Conservation (phyloP, 2,797 vertebrate genomes). For the Anomalospiza imberbis region DNA sequence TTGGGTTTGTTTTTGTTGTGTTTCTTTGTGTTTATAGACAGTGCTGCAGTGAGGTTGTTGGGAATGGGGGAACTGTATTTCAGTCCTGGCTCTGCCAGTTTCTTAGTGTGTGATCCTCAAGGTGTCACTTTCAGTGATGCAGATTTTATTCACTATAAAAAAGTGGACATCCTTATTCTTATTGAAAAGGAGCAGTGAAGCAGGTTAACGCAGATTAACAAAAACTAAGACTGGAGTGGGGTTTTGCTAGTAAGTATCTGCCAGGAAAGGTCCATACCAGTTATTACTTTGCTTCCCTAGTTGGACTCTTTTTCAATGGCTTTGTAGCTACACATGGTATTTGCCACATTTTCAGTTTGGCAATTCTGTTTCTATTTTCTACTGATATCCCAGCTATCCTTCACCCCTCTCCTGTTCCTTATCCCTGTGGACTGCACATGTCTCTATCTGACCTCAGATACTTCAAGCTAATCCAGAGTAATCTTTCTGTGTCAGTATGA, state of each 20-base stretch:
- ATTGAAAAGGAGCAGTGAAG: background rate
- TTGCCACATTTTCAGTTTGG: background rate
- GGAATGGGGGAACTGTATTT: background rate
- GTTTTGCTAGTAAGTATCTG: background rate
- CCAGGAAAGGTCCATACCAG: background rate
- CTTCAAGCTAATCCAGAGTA: constrained; percentile 1
- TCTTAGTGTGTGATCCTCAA: background rate
- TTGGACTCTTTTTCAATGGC: background rate
- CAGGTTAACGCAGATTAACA: background rate
- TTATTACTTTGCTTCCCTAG: background rate
- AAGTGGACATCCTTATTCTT: background rate
- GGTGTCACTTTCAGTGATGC: background rate
- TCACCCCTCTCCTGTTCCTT: background rate
- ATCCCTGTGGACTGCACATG: background rate
- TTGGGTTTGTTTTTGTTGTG: constrained; percentile 13
- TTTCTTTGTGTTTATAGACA: background rate
- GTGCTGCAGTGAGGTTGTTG: background rate
- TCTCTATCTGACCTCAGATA: constrained; percentile 5
- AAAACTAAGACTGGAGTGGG: background rate
- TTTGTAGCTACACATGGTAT: background rate
- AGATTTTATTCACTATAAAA: background rate
- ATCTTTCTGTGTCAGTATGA: constrained; percentile 18
- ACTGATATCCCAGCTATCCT: background rate
- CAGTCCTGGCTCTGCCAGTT: background rate
- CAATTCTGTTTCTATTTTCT: background rate